phyloP scores from a whole-genome alignment of 2,113 vertebrate species.

The Carassius gibelio region DNA sequence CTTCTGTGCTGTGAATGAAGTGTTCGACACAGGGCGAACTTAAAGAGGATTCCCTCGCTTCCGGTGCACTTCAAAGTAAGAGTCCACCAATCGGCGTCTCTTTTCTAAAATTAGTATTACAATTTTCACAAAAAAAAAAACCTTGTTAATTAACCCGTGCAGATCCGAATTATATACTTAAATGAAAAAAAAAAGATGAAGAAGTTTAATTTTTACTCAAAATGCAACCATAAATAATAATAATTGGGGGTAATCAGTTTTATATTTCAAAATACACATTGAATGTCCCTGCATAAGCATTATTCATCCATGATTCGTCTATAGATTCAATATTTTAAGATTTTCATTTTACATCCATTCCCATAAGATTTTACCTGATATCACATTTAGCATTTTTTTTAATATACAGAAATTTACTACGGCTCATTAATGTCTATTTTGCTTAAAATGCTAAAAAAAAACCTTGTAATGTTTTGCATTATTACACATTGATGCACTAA shows the following conservation, averaged over 20 bases:
- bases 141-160: neutral
- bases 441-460: neutral
- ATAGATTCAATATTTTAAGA: neutral
- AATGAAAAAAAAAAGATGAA: too few species aligned
- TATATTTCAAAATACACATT: neutral
- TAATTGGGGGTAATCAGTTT: neutral
- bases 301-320: neutral
- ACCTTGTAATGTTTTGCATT: neutral
- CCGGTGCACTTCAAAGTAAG: conserved; percentile 70
- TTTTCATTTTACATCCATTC: neutral
- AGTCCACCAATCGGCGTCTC: conserved; percentile 54
- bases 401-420: neutral
- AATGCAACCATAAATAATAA: neutral
- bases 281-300: neutral
- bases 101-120: conserved; percentile 50
- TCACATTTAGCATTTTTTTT: neutral
- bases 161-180: neutral
- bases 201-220: neutral
- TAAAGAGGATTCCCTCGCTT: conserved; percentile 59
- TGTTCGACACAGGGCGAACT: conserved; percentile 39
- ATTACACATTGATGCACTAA: neutral
- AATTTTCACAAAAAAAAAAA: conserved; percentile 3
- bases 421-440: neutral
- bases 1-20: conserved; percentile 19
- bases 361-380: neutral